phyloP scores from a whole-genome alignment of 2,888 invertebrate species.

The Chalcosyrphus nemorum region DNA sequence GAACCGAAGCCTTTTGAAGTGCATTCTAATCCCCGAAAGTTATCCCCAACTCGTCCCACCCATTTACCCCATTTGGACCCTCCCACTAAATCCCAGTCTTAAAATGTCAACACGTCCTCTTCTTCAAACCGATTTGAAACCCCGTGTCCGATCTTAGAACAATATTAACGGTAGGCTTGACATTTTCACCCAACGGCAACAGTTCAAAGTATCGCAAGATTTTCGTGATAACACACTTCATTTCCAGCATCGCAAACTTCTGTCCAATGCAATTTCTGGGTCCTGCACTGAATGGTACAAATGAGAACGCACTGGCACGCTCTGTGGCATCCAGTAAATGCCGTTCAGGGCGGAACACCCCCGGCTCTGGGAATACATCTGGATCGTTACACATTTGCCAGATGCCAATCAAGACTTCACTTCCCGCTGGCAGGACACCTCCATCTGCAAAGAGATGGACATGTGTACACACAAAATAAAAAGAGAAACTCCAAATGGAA shows the following conservation, averaged over 20 bases:
- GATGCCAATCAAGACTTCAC: constrained; percentile 75
- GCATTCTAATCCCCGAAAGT: too few species aligned
- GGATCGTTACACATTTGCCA: constrained; percentile 69
- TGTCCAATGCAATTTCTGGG: constrained; percentile 83
- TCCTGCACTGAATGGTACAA: constrained; percentile 79
- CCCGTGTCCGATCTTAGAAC: constrained; percentile 76
- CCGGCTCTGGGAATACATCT: constrained; percentile 74
- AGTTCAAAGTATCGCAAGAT: constrained; percentile 76
- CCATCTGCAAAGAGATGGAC: constrained; percentile 79
- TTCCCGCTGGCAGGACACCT: constrained; percentile 76
- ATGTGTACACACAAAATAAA: neutral
- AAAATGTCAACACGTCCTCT: constrained; percentile 30
- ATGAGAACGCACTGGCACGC: constrained; percentile 74
- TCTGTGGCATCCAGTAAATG: constrained; percentile 82
- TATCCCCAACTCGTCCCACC: too few species aligned
- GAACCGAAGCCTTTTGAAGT: too few species aligned
- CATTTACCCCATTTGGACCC: too few species aligned
- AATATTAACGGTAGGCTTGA: constrained; percentile 75
- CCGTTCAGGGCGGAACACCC: constrained; percentile 77
- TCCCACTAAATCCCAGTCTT: neutral
- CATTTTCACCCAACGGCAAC: constrained; percentile 75
- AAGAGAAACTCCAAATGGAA: constrained; percentile 66
- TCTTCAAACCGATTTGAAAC: constrained; percentile 76
- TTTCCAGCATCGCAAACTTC: constrained; percentile 78
- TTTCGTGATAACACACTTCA: constrained; percentile 77